phyloP scores from a whole-genome alignment of 2,888 invertebrate species.

The Brenthis hecate region DNA sequence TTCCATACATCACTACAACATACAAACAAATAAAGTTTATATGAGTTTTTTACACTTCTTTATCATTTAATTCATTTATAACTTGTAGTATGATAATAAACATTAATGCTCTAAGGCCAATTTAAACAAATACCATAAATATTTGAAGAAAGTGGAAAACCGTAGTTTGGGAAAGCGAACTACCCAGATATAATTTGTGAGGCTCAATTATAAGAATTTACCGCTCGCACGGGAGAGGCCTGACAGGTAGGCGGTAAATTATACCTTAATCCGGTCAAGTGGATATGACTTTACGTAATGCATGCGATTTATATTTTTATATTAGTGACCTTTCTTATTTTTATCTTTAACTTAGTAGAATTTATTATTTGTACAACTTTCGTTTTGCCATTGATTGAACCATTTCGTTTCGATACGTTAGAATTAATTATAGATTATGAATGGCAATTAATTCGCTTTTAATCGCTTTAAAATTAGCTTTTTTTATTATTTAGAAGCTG shows the following conservation, averaged over 20 bases:
- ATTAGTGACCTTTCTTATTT: conserved; percentile 6
- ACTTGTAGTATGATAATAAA: too few species aligned
- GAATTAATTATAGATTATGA: too few species aligned
- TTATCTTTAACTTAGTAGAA: background rate
- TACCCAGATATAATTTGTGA: conserved; percentile 32
- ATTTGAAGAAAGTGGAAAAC: conserved; percentile 1
- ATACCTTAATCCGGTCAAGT: conserved; percentile 46
- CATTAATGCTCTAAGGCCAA: background rate
- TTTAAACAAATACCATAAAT: conserved; percentile 10
- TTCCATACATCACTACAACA: too few species aligned
- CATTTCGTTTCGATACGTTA: too few species aligned
- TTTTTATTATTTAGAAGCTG: too few species aligned
- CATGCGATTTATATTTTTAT: conserved; percentile 12
- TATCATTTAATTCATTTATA: too few species aligned
- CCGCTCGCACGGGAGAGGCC: conserved; percentile 50
- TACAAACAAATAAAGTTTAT: too few species aligned
- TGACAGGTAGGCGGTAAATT: conserved; percentile 54
- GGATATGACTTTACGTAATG: conserved; percentile 33
- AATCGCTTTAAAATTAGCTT: too few species aligned
- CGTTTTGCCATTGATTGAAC: too few species aligned
- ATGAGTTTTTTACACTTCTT: too few species aligned
- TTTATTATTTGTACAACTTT: background rate
- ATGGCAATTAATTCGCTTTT: too few species aligned
- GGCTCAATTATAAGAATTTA: conserved; percentile 68
- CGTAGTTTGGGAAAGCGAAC: conserved; percentile 13